Evolutionary conservation across 2,888 invertebrate species (phyloP), one percentile per base, ranked within the genome.

Genomic region (Salticus scenicus): DNA sequence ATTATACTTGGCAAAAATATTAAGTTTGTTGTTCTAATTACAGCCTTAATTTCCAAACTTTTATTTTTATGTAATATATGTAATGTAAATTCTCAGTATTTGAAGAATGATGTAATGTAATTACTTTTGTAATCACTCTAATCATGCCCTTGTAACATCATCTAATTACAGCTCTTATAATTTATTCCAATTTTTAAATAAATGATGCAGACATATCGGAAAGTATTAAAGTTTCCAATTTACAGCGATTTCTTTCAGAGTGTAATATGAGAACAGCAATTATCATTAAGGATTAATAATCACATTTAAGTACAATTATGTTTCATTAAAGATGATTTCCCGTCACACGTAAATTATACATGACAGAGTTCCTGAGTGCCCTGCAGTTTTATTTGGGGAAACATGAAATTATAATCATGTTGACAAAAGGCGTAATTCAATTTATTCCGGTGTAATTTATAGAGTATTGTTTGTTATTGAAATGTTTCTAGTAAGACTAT

Each of bases 231-330:
- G 57, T n/a, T 24, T 7, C 24, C 24, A 24, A 24, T 57, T 24
- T 24, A 24, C 57, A 57, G 8, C 24, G 2, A 12, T 20, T 7
- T 57, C 57, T 57, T n/a, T 20, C 24, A 20, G 5, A 57, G 4
- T 57, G 57, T 12, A n/a, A 1, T 20, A 24, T 57, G 24, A 57
- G 17, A 57, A 8, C 4, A 24, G 57, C 57, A 57, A 57, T 57
- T 57, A 57, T 57, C 57, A 57, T 57, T 57, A 57, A 57, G 57
- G 24, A 57, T 57, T 20, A 24, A 57, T 57, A 4, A 24, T 24
- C 24, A 12, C 24, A 57, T 57, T 57, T 57, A 57, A 57, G 57
- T 57, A 24, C 57, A 57, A 57, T 57, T 57, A 57, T 4, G 57
- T 57, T 57, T 57, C 57, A 57, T 57, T 20, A 57, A 57, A 57